A percentile compares a stretch with the other conserved stretches of the same genome.
These are phyloP conservation scores for Drosophila mimetica DNA, from an alignment of 2,888 invertebrate genomes.

Conservation along the genomic window DNA sequence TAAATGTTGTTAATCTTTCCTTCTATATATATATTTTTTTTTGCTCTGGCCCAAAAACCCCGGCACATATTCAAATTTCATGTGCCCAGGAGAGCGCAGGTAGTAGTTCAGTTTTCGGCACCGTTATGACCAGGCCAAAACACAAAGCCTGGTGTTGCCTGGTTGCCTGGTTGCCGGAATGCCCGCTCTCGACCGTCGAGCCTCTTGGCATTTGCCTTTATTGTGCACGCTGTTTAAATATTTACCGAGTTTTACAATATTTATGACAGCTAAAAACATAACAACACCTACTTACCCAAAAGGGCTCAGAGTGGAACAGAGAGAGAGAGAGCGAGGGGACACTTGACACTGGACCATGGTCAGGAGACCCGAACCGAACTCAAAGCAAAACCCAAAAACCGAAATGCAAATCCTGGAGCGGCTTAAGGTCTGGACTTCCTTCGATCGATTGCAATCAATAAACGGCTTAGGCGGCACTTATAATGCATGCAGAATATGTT, in stretches of 20 bases:
- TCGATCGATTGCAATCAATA: conserved; percentile 77
- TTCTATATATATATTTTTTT: neutral
- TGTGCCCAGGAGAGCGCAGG: conserved; percentile 44
- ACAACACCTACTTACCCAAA: conserved; percentile 68
- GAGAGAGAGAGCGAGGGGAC: conserved; percentile 42
- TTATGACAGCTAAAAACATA: conserved; percentile 79
- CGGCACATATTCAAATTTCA: conserved; percentile 76
- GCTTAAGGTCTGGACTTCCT: conserved; percentile 48
- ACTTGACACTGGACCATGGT: conserved; percentile 66
- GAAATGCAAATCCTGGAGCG: conserved; percentile 1
- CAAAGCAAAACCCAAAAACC: neutral
- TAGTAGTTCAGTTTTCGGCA: conserved; percentile 40
- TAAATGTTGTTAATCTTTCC: conserved; percentile 78
- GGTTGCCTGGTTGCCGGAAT: neutral
- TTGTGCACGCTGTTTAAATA: conserved; percentile 78
- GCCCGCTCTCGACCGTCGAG: conserved; percentile 50
- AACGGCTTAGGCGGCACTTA: conserved; percentile 71
- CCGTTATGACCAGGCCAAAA: conserved; percentile 53
- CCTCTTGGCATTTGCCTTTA: conserved; percentile 75
- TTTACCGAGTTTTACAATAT: conserved; percentile 79
- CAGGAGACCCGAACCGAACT: neutral
- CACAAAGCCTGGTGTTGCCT: neutral
- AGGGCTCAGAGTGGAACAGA: conserved; percentile 14
- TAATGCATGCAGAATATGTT: conserved; percentile 60
- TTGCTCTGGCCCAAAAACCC: conserved; percentile 29